Conservation (phyloP, 1,140 invertebrate genomes). For the Brachystomella parvula region DNA sequence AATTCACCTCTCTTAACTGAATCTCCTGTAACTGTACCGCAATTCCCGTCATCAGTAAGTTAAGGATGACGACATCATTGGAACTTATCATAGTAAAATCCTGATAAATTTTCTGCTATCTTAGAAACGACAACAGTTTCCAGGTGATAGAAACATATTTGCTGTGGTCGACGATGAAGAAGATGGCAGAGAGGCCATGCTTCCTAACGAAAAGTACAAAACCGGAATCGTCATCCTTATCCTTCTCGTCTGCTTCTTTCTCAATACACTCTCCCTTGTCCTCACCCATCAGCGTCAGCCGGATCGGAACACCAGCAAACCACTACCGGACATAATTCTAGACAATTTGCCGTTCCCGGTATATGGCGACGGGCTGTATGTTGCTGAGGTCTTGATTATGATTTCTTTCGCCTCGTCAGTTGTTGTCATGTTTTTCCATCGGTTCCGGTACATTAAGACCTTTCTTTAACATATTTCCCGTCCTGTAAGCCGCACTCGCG, state of each 20-base stretch:
- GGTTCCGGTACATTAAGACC: conserved; percentile 18
- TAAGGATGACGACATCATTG: too few relatives aligned
- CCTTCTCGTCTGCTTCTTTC: conserved; percentile 53
- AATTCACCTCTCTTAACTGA: not conserved
- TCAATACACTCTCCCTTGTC: conserved; percentile 62
- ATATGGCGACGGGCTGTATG: conserved; percentile 62
- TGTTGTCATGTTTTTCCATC: conserved; percentile 26
- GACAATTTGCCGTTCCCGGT: conserved; percentile 58
- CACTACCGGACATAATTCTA: conserved; percentile 68
- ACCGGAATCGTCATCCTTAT: conserved; percentile 56
- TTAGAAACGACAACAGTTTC: not conserved
- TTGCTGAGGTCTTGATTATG: conserved; percentile 82
- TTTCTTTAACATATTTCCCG: too few relatives aligned
- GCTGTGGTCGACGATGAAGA: not conserved
- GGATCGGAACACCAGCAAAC: conserved; percentile 54
- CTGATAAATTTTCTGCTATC: not conserved
- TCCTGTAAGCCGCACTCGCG: too few relatives aligned
- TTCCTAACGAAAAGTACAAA: conserved; percentile 63
- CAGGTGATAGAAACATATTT: not conserved
- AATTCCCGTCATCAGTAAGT: not conserved
- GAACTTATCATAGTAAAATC: too few relatives aligned
- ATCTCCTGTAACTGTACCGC: not conserved
- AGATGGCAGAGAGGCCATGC: conserved; percentile 41
- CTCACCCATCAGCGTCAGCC: conserved; percentile 77
- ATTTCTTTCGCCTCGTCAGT: conserved; percentile 58